phyloP scores from a whole-genome alignment of 2,888 invertebrate genomes.

The Agrilus mali region DNA sequence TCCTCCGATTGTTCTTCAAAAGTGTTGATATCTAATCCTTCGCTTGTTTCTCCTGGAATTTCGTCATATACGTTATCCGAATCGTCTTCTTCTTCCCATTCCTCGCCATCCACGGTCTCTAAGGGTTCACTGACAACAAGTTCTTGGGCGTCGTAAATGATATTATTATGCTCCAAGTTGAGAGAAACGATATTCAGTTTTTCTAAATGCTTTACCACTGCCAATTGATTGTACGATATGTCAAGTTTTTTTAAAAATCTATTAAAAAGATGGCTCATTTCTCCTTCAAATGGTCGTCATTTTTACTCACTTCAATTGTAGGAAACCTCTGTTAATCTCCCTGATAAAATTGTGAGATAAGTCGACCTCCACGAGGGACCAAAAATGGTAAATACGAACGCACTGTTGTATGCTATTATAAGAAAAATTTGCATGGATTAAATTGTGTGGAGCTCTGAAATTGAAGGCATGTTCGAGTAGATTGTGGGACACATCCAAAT shows the following conservation, averaged over 20 bases:
- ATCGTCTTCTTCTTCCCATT: too few species aligned
- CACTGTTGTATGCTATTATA: slow-evolving; percentile 42
- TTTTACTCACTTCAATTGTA: not conserved
- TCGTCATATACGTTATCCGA: too few species aligned
- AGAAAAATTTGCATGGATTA: slow-evolving; percentile 48
- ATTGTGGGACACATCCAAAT: slow-evolving; percentile 44
- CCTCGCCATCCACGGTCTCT: too few species aligned
- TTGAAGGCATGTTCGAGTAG: slow-evolving; percentile 38
- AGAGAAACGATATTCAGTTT: slow-evolving; percentile 34
- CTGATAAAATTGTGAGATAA: slow-evolving; percentile 48
- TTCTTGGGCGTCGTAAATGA: slow-evolving; percentile 6
- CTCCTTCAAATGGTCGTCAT: too few species aligned
- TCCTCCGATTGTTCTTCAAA: too few species aligned
- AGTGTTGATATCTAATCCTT: too few species aligned
- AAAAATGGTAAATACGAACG: slow-evolving; percentile 41
- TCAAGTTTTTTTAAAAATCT: slow-evolving; percentile 46
- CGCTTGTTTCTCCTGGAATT: too few species aligned
- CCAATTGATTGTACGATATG: slow-evolving; percentile 46
- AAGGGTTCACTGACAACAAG: not conserved
- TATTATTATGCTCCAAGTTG: slow-evolving; percentile 19
- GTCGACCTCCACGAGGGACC: slow-evolving; percentile 48
- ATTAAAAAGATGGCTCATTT: too few species aligned
- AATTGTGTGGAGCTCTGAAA: slow-evolving; percentile 46
- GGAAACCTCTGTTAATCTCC: slow-evolving; percentile 25
- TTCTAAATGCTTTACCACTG: slow-evolving; percentile 42